These are phyloP conservation scores for Lasioglossum morio DNA, from an alignment of 2,888 invertebrate genomes.

Conservation along the genomic window DNA sequence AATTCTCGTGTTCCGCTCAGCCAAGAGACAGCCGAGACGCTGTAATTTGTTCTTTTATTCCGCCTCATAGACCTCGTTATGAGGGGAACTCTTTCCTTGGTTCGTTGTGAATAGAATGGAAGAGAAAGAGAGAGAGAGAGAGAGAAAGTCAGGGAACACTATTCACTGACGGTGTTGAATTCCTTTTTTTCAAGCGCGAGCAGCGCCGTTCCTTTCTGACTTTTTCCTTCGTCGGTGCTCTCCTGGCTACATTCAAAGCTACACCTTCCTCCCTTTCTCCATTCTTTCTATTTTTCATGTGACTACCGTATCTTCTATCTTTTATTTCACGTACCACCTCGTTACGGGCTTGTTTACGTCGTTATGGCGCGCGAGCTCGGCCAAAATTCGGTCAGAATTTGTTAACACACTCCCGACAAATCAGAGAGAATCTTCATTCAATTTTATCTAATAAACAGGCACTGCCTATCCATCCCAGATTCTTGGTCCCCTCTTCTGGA, in stretches of 20 bases:
- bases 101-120: constrained; percentile 21
- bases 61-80: constrained; percentile 35
- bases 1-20: constrained; percentile 15
- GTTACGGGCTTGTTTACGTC: neutral
- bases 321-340: constrained; percentile 2
- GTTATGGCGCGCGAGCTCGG: neutral
- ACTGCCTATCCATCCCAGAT: neutral
- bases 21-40: constrained; percentile 18
- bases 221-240: constrained; percentile 14
- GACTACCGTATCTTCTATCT: neutral
- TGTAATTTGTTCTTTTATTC: constrained; percentile 38
- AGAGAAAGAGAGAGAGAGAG: neutral
- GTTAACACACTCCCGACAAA: neutral
- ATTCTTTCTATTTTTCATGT: neutral
- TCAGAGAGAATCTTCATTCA: neutral
- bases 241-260: constrained; percentile 18
- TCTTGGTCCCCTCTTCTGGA: neutral
- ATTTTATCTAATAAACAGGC: neutral
- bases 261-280: neutral
- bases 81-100: constrained; percentile 1
- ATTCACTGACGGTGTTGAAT: constrained; percentile 26
- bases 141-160: constrained; percentile 1
- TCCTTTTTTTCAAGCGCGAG: constrained; percentile 18
- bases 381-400: constrained; percentile 6
- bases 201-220: constrained; percentile 31